Percentiles rank a stretch among this genome's conserved stretches.
phyloP scores from a whole-genome alignment of 2,113 vertebrate genomes.

The Okapia johnstoni region DNA sequence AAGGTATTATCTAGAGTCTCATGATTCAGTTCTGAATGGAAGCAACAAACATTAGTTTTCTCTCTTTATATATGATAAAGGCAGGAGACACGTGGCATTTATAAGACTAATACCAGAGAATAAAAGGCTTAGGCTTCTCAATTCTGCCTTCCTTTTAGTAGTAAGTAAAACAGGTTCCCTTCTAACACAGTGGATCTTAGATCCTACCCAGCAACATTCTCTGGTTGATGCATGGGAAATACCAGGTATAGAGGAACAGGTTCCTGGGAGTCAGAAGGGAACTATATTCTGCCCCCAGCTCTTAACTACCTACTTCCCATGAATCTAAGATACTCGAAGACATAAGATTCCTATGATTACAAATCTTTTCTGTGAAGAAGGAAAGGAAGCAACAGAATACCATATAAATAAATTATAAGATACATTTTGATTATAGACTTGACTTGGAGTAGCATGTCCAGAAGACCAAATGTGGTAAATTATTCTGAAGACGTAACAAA shows the following conservation, averaged over 20 bases:
- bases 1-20: constrained; percentile 35
- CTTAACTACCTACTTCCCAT: background rate
- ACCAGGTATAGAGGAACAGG: background rate
- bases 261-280: background rate
- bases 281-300: background rate
- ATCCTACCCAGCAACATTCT: background rate
- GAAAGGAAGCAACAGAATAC: background rate
- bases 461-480: background rate
- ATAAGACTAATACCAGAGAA: background rate
- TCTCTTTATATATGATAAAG: background rate
- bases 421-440: background rate
- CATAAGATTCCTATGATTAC: background rate
- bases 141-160: background rate
- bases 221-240: background rate
- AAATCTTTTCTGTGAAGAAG: background rate
- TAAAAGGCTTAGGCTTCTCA: background rate
- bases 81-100: background rate
- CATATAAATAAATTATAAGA: background rate
- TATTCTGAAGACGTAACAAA: background rate
- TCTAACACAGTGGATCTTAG: background rate
- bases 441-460: background rate
- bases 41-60: background rate
- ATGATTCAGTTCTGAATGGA: constrained; percentile 1
- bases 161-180: background rate
- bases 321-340: background rate